These are phyloP conservation scores for Neogale vison DNA, from an alignment of 2,113 vertebrate genomes.

Conservation along the genomic window DNA sequence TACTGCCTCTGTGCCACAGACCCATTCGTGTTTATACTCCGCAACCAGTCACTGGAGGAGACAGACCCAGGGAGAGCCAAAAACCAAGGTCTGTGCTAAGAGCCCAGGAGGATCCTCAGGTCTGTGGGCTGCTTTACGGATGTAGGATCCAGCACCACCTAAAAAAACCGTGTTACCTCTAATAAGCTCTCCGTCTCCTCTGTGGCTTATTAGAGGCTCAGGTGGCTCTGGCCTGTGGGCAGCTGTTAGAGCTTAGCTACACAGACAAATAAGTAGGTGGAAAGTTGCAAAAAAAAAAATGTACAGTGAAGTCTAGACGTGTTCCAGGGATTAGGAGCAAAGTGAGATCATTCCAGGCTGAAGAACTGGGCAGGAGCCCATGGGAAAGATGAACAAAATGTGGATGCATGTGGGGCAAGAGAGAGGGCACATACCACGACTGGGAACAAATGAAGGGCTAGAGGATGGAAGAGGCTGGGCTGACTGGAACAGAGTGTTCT, in stretches of 20 bases:
- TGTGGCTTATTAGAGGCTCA: neutral
- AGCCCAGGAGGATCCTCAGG: neutral
- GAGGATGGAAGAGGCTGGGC: neutral
- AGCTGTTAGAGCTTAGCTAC: neutral
- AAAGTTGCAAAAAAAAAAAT: neutral
- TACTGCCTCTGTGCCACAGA: neutral
- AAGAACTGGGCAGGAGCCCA: neutral
- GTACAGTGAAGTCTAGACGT: neutral
- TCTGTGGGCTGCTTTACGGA: neutral
- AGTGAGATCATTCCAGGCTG: neutral
- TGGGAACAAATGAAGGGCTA: neutral
- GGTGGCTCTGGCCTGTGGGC: neutral
- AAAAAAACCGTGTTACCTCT: conserved; percentile 9
- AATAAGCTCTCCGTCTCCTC: neutral
- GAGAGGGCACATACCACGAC: neutral
- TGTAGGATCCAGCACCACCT: neutral
- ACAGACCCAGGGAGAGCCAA: neutral
- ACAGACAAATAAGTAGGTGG: neutral
- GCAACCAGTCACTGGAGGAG: neutral
- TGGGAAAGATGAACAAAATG: neutral
- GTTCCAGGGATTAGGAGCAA: neutral
- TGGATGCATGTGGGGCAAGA: neutral
- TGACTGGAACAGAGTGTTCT: neutral
- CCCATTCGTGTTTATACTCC: neutral
- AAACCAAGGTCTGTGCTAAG: neutral